Evolutionary conservation across 1,140 invertebrate species (phyloP), one percentile per base, ranked within the genome.

Genomic region (Conus betulinus): DNA sequence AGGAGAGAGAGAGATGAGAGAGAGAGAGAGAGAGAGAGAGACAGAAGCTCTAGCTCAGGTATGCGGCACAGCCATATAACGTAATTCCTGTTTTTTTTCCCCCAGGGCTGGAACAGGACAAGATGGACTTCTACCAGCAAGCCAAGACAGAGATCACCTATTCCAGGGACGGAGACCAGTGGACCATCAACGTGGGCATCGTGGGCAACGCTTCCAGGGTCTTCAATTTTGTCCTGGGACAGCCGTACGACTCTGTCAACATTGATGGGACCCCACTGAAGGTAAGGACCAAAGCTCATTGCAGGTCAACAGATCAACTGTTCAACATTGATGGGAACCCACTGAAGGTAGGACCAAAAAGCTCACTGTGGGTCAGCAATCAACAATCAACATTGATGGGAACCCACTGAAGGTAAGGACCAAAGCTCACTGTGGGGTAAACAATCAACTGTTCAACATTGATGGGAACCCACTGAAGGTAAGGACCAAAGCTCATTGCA

Each of bases 401-500:
- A 78, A 7, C 27, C 76, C n/a, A 0, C 11, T 78, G 27, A 78
- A 78, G 27, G n/a, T 78, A 39, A 11, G 57, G 57, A 60, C 8
- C 57, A 60, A 60, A 0, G 39, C n/a, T 39, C 39, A 39, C 39
- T 39, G 39, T 3, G 3, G n/a, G 39, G 39, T 39, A 0, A 39
- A 39, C 39, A 39, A 39, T 39, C 39, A 39, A 39, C 92, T 5
- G 92, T 89, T 11, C n/a, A 91, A 90, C 52, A 84, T 92, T 17
- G 92, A 92, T 74, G 92, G 92, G 2, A 91, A 91, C 2, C 90
- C 91, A 0, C 84, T 92, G 83, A 91, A 89, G 89, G 91, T 90
- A 87, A 15, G 79, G 39, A 39, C n/a, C n/a, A 15, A n/a, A 39
- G n/a, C 15, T 74, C 60, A 53, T 8, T 27, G 55, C n/a, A 25